Conservation (phyloP, 1,140 invertebrate species). For the Macrocentrus cingulum region DNA sequence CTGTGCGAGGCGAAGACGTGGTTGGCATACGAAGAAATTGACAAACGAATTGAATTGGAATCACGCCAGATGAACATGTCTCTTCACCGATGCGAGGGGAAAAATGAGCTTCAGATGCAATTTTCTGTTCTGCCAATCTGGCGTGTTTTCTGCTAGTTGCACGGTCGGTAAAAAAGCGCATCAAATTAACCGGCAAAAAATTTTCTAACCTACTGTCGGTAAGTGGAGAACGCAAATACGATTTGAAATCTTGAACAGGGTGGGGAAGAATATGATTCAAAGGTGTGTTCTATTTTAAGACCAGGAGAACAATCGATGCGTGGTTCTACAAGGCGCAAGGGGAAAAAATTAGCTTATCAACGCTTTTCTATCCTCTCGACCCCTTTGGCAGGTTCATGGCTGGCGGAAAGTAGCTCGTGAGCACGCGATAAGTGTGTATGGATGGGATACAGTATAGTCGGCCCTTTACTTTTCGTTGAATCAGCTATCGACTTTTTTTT, state of each 20-base stretch:
- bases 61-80: not conserved
- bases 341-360: not conserved
- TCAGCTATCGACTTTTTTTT: conserved; percentile 36
- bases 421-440: conserved; percentile 32
- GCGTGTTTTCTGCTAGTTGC: no score
- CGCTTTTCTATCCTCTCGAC: not conserved
- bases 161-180: no score
- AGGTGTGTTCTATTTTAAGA: no score
- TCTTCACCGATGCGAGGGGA: no score
- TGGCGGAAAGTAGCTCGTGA: conserved; percentile 30
- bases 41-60: conserved; percentile 8
- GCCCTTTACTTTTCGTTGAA: conserved; percentile 33
- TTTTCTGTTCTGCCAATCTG: not conserved
- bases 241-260: no score
- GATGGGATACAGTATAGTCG: conserved; percentile 28
- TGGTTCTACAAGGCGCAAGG: no score
- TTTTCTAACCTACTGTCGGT: no score
- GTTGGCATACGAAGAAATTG: conserved; percentile 14
- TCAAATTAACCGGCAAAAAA: no score
- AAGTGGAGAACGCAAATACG: no score
- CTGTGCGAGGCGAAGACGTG: conserved; percentile 18
- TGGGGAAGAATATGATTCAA: no score
- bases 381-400: conserved; percentile 6
- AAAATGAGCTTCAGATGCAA: no score
- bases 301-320: no score